Conservation (phyloP, 2,113 vertebrate species). For the Ariopsis seemanni region DNA sequence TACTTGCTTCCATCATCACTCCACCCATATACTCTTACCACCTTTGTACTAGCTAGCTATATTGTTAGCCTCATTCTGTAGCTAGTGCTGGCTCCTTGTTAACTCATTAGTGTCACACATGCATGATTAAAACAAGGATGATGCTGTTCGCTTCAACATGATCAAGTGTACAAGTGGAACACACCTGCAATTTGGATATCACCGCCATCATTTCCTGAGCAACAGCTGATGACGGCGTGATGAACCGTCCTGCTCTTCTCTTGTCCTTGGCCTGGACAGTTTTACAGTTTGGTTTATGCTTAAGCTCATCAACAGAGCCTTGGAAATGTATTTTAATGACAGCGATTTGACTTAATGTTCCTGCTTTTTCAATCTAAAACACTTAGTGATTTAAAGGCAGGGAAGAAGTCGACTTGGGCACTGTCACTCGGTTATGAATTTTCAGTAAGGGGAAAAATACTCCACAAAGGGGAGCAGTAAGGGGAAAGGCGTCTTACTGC, state of each 20-base stretch:
- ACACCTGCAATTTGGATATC: conserved; percentile 17
- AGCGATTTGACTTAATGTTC: not conserved
- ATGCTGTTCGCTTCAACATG: no score
- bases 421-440: conserved; percentile 12
- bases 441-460: not conserved
- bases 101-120: not conserved
- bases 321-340: conserved; percentile 14
- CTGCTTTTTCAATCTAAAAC: conserved; percentile 21
- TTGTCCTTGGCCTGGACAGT: conserved; percentile 17
- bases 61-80: not conserved
- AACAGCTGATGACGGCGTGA: conserved; percentile 10
- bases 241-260: not conserved
- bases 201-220: not conserved
- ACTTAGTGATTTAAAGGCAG: not conserved
- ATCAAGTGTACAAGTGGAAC: not conserved
- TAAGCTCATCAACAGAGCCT: not conserved
- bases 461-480: not conserved
- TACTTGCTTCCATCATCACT: not conserved
- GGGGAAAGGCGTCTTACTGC: conserved; percentile 54
- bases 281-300: conserved; percentile 20
- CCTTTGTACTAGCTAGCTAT: not conserved
- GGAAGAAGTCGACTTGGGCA: not conserved
- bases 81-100: not conserved
- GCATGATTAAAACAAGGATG: not conserved
- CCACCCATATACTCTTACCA: not conserved